These are phyloP conservation scores for Lepus oiostolus DNA, from an alignment of 2,797 vertebrate species.

Conservation along the genomic window DNA sequence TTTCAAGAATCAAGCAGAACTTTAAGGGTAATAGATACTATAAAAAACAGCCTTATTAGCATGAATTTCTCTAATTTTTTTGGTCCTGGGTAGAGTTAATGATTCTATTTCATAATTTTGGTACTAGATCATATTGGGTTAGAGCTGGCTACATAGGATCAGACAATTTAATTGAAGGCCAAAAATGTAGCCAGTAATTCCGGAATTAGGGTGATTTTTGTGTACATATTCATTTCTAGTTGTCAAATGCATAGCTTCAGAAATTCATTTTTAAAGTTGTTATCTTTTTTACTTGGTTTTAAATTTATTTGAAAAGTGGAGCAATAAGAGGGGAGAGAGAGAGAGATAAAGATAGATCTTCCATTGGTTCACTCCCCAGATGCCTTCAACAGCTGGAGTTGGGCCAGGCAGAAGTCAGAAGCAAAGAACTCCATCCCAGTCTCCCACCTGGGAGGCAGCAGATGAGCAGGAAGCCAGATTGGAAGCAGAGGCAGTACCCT, in stretches of 20 bases:
- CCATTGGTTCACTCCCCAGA: no score
- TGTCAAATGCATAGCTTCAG: conserved; percentile 5
- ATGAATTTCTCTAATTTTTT: conserved; percentile 17
- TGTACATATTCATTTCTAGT: background rate
- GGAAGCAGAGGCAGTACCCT: no score
- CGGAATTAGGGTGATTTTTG: conserved; percentile 7
- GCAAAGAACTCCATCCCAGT: no score
- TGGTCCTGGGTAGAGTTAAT: conserved; percentile 15
- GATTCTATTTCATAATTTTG: conserved; percentile 12
- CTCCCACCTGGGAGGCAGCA: no score
- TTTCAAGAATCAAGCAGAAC: conserved; percentile 35
- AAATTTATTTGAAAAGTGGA: no score
- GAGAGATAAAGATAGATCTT: no score
- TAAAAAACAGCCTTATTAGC: conserved; percentile 24
- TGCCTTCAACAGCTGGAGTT: no score
- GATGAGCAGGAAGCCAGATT: no score
- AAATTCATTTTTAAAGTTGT: conserved; percentile 50
- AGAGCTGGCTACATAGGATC: background rate
- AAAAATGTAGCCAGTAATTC: background rate
- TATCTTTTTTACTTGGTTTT: no score
- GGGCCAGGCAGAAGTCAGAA: no score
- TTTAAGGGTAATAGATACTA: conserved; percentile 49
- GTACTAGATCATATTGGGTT: conserved; percentile 10
- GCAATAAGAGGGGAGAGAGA: no score
- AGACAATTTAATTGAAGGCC: conserved; percentile 40